Evolutionary conservation across 2,797 vertebrate genomes (phyloP), one percentile per base, ranked within the genome.

Genomic region (Cynodonichthys magdalenae): DNA sequence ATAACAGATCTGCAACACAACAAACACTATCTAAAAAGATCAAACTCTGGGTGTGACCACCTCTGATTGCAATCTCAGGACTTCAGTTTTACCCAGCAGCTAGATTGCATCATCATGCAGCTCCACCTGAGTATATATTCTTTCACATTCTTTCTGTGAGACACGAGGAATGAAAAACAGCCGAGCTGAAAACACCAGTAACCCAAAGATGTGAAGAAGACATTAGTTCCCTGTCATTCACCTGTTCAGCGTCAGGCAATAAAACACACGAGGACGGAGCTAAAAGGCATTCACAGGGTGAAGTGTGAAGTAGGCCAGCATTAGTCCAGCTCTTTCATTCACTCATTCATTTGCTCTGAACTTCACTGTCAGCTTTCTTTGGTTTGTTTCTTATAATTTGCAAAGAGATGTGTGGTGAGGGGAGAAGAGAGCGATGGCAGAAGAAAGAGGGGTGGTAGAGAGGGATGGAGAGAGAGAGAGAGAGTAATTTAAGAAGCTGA

Each of bases 381-480:
- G 74, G 83, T 74, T 79, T 71, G 73, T 71, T 85, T 81, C 66
- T 81, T 85, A 83, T 83, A 80, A 86, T 87, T 79, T 82, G 74
- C 67, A 85, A 84, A 76, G 48, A 74, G 69, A 20, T 1, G 51
- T 31, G 75, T 15, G 60, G 77, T 17, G 51, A 61, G 50, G 18
- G 1, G 31, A 15, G 27, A 14, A 10, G 17, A 10, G 60, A 58
- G 4, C 3, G 46, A 69, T 9, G 44, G 59, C 34, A 1, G 63
- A 71, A 6, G 44, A 58, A 29, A 15, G 11, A 1, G 17, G 47
- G 17, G 45, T 6, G n/a, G 41, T 44, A 5, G n/a, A n/a, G n/a
- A n/a, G n/a, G n/a, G n/a, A n/a, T n/a, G n/a, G n/a, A n/a, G n/a
- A n/a, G 4, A 24, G 56, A 63, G 59, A 72, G 77, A 68, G 68